Conservation (phyloP, 2,797 vertebrate genomes). For the Myiotriccus ornatus region DNA sequence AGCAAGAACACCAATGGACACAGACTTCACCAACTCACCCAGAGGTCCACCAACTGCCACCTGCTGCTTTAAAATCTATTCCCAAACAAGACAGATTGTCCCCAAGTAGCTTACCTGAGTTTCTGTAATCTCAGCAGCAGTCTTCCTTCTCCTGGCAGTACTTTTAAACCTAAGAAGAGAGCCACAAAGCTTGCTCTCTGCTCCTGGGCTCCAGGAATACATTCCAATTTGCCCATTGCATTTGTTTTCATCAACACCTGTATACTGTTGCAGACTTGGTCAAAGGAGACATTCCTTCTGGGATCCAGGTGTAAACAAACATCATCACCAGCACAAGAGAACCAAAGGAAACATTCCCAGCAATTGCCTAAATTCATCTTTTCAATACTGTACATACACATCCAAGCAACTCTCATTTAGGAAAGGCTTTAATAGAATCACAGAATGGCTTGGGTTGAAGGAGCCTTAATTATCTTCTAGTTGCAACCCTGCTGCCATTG, state of each 20-base stretch:
- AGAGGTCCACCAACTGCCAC: background rate
- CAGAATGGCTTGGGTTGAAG: background rate
- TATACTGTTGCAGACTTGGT: background rate
- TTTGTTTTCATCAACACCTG: background rate
- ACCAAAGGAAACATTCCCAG: background rate
- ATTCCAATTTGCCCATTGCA: background rate
- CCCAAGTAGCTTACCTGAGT: background rate
- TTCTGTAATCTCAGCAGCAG: background rate
- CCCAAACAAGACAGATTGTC: background rate
- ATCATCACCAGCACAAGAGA: background rate
- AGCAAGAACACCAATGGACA: background rate
- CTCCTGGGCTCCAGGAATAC: background rate
- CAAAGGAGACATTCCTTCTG: background rate
- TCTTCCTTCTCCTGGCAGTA: background rate
- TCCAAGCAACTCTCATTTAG: background rate
- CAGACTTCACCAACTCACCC: background rate
- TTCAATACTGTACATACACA: background rate
- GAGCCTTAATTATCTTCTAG: background rate
- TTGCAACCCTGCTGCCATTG: background rate
- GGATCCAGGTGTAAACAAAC: background rate
- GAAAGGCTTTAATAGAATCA: background rate
- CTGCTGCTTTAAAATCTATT: background rate
- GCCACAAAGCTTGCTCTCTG: background rate
- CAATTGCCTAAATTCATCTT: background rate
- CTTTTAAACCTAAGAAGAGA: background rate